These are phyloP conservation scores for Valencia hispanica DNA, from an alignment of 2,797 vertebrate genomes.

Conservation along the genomic window DNA sequence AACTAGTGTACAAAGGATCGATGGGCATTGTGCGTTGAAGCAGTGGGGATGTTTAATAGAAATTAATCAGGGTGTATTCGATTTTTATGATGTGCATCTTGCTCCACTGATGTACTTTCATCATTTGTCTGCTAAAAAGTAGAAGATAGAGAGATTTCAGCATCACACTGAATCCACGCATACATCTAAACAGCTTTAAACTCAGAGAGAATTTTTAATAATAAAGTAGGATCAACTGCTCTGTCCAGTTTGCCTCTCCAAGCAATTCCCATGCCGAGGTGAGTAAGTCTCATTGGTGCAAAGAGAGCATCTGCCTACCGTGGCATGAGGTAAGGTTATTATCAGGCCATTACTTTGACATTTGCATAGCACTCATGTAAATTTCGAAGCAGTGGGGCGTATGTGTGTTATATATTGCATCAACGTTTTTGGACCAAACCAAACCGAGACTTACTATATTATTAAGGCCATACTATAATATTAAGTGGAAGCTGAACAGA, in stretches of 20 bases:
- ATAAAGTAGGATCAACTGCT: not conserved
- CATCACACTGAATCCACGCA: not conserved
- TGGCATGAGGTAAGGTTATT: not conserved
- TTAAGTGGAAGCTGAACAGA: not conserved
- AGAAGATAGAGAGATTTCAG: not conserved
- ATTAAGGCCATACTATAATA: not conserved
- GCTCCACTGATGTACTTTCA: too few species aligned
- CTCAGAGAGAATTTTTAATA: too few species aligned
- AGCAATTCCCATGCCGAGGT: not conserved
- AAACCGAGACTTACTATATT: not conserved
- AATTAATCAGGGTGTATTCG: too few species aligned
- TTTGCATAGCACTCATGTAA: not conserved
- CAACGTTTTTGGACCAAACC: not conserved
- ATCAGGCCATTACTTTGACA: not conserved
- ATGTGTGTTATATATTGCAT: not conserved
- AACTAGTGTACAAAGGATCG: not conserved
- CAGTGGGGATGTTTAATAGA: too few species aligned
- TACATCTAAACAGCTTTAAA: not conserved
- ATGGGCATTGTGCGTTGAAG: not conserved
- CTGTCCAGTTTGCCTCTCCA: not conserved
- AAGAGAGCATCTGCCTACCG: not conserved
- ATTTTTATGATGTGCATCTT: too few species aligned
- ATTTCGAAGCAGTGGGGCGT: not conserved
- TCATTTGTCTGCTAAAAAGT: not conserved
- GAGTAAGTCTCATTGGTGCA: not conserved